Evolutionary conservation across 2,113 vertebrate genomes (phyloP), one percentile per base, ranked within the genome.

Genomic region (Genyomyrus donnyi): DNA sequence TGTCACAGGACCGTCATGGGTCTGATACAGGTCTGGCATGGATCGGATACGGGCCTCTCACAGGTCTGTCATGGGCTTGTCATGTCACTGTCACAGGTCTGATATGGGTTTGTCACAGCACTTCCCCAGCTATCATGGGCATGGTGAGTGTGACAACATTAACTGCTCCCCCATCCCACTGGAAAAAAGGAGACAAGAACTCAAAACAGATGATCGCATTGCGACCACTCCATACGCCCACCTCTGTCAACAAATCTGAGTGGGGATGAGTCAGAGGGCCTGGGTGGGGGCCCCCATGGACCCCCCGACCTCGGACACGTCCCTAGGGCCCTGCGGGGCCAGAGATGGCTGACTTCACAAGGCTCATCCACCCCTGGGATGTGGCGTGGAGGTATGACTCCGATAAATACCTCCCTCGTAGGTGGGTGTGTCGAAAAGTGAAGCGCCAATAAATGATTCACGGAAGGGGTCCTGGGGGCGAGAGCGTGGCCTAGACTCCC

Each of bases 151-250:
- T 89, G 80, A 85, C 35, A 62, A 89, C 52, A 53, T 48, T 89
- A 80, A 89, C 80, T 53, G 83, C 89, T 56, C 85, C 89, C 39
- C 13, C 19, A n/a, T 85, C 52, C 52, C 80, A 11, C 10, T 53
- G 88, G 88, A 89, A 84, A 83, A 42, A 42, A 80, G 35, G 45
- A 85, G 50, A 89, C 8, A 24, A 39, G 50, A 89, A 85, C 80
- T 89, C 35, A 46, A 89, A 89, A 85, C 89, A 85, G 89, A 89
- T 85, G 89, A 85, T 6, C 19, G 52, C 39, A 85, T 39, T 39
- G 80, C 17, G 89, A 85, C 89, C 77, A 42, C 80, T 42, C 35
- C 42, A 52, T 35, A 84, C 89, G 9, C 89, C 89, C 89, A 89
- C 77, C 89, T 46, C 87, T 24, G 53, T 48, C 52, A 21, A 21